Percentiles rank a stretch among this genome's conserved stretches.
These are phyloP conservation scores for Pseudomyrmex dendroicus DNA, from an alignment of 1,140 invertebrate species.

Conservation along the genomic window DNA sequence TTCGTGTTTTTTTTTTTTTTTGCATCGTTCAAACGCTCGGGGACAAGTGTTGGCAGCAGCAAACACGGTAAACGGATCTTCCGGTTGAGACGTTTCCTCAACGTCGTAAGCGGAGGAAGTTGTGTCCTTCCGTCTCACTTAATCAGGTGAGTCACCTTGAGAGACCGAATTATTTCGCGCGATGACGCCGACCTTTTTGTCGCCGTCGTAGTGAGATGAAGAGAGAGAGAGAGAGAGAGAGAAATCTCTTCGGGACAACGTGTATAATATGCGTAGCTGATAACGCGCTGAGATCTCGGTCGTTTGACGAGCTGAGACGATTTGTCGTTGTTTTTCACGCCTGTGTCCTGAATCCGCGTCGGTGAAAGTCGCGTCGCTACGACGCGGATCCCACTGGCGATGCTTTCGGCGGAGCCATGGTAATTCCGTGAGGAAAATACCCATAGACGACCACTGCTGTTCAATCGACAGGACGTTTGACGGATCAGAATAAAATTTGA, in stretches of 20 bases:
- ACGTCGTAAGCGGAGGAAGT: neutral
- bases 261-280: neutral
- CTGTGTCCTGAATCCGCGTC: slow-evolving; percentile 25
- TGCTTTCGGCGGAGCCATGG: slow-evolving; percentile 27
- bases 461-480: slow-evolving; percentile 6
- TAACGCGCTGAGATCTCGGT: neutral
- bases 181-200: slow-evolving; percentile 56
- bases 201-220: neutral
- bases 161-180: slow-evolving; percentile 28
- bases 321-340: neutral
- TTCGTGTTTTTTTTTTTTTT: neutral
- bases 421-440: neutral
- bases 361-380: slow-evolving; percentile 56
- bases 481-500: neutral
- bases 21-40: neutral
- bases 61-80: neutral
- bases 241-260: neutral
- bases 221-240: neutral
- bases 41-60: neutral
- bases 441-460: neutral
- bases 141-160: slow-evolving; percentile 56
- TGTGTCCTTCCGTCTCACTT: neutral
- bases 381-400: neutral
- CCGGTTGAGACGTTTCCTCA: neutral
- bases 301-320: neutral